A percentile compares a stretch with the other conserved stretches of the same genome.
Conservation (phyloP, 1,140 invertebrate genomes). For the Heterodera carotae region DNA sequence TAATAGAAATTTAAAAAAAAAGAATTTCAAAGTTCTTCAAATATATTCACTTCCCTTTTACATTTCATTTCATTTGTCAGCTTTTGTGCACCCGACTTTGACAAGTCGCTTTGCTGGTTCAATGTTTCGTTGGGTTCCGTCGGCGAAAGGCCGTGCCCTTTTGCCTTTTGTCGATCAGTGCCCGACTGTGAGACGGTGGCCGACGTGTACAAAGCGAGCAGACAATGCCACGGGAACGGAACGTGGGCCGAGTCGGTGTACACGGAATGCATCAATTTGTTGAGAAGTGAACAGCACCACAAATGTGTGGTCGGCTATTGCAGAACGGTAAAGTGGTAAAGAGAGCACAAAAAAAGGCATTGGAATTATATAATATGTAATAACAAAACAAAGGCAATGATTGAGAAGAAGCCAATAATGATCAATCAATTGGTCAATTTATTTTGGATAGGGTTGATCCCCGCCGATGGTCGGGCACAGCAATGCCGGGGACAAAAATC, state of each 20-base stretch:
- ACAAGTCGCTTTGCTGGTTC: constrained; percentile 54
- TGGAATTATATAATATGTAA: too few species aligned
- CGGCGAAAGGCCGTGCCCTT: constrained; percentile 55
- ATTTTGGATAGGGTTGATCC: too few species aligned
- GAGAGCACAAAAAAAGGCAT: too few species aligned
- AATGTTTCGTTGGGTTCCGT: constrained; percentile 51
- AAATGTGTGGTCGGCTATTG: constrained; percentile 60
- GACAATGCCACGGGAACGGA: constrained; percentile 51
- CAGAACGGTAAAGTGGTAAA: constrained; percentile 49
- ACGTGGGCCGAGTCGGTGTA: constrained; percentile 59
- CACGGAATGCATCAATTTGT: constrained; percentile 54
- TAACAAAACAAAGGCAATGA: too few species aligned
- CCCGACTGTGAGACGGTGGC: constrained; percentile 59
- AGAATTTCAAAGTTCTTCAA: too few species aligned
- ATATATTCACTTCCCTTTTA: too few species aligned
- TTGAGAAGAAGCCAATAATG: too few species aligned
- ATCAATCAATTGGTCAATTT: too few species aligned
- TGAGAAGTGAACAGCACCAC: constrained; percentile 21
- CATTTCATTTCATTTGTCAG: not conserved
- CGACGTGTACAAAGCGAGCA: constrained; percentile 47
- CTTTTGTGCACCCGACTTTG: constrained; percentile 32
- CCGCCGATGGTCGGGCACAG: too few species aligned
- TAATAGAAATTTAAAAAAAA: not conserved
- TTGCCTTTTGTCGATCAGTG: constrained; percentile 57
- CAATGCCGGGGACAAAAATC: too few species aligned